Base-by-base conservation (phyloP, 2,797 vertebrate genomes). In the Cetoscarus ocellatus region DNA sequence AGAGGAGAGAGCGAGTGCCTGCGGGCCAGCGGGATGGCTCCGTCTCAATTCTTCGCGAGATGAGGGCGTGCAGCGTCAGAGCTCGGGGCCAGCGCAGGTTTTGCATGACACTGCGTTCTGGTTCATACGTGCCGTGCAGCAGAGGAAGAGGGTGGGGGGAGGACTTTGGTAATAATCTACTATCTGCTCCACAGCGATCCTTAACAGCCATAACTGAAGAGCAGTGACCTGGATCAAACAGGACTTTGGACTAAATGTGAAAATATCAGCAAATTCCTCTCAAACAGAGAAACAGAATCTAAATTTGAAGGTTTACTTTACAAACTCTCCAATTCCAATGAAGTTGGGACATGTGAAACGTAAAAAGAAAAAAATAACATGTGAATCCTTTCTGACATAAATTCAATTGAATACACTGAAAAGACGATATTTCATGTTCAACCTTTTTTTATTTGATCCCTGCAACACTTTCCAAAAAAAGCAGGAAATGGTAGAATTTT, bases 131-230 rank as follows among this genome's bases (percentile, higher is more conserved):
- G 49, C 47, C 3, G 38, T 8, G 70, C 40, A 14, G 58, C 27
- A 27, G 27, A 27, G 27, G 27, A 27, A 4, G 27, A 27, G 27
- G 27, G 27, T 27, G 27, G 27, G 27, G 15, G n/a, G 39, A 17
- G 18, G 17, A 69, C 60, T 49, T 51, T 44, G n/a, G 60, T 73
- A 81, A 87, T 87, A 59, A 88, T 83, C 77, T 77, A 75, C 80
- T 70, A 55, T 66, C 55, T 60, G 66, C 18, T 51, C 40, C 19
- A 27, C 15, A 34, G n/a, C 66, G 61, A 35, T 67, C 57, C 43
- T 48, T n/a, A 59, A 55, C 63, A 45, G 62, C 51, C 67, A 75
- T 62, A 79, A 68, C 72, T 75, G 27, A 70, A 80, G 75, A 66
- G 77, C 79, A 75, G 62, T 63, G 86, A 82, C 80, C 82, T 66